Base-by-base conservation (phyloP, 35 echinoderm and acorn worm genomes). In the Antedon bifida region DNA sequence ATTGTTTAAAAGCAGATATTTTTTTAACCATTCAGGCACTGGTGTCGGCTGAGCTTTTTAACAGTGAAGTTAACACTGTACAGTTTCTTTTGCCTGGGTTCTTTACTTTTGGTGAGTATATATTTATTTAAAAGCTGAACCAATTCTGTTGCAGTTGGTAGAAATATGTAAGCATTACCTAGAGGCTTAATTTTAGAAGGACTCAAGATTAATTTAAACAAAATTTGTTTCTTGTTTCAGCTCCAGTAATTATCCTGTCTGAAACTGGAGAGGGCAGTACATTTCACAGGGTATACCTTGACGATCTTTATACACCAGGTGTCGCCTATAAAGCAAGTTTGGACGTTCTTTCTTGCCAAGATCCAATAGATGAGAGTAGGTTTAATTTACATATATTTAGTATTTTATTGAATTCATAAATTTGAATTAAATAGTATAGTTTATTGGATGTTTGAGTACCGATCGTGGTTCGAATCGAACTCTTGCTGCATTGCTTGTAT, bases 31-130 rank as follows among this genome's bases (percentile, higher is more conserved):
- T 46, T 0, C 14, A 91, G 90, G 77, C 84, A 23, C n/a, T 64
- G 44, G 77, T 91, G 13, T 84, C 39, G 17, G 90, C 82, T 33
- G 90, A 91, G 35, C 23, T 88, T 33, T 84, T 83, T 35, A 81
- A 79, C 33, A 86, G 31, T 46, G 30, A 55, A 75, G 75, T 64
- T 9, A 84, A 86, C 42, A 33, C 33, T 84, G 19, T 87, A 0
- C 82, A 78, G 32, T 83, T 39, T 33, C 78, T 75, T 39, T 46
- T 87, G 34, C 85, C 85, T 16, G 85, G 85, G 8, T 82, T 87
- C 13, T 91, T 88, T 21, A 55, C 85, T 31, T 30, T 30, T 21
- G 81, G 90, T 91, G 79, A 88, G 89, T 77, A 77, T 21, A 42
- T 7, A 42, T 4, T 14, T 14, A 42, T 42, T 42, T 4, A 42